These are phyloP conservation scores for Columba guinea DNA, from an alignment of 2,797 vertebrate species.

Conservation along the genomic window DNA sequence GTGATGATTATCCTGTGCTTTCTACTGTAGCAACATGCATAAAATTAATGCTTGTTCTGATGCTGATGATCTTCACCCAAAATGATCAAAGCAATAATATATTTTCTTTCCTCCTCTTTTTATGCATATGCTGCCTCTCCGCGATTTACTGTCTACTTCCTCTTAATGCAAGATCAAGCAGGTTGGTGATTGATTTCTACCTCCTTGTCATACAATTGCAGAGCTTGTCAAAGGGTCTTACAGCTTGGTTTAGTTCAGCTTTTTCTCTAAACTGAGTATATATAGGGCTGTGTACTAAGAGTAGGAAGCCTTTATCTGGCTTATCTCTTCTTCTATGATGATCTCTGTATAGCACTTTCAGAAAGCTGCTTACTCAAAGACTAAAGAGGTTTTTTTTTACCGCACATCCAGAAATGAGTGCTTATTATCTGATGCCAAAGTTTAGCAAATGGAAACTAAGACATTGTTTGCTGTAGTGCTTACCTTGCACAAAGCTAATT, in stretches of 20 bases:
- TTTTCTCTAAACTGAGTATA: background rate
- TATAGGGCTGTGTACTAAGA: background rate
- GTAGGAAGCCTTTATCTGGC: constrained; percentile 33
- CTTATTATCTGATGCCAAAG: background rate
- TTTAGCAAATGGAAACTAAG: background rate
- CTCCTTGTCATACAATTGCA: constrained; percentile 51
- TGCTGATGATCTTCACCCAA: constrained; percentile 59
- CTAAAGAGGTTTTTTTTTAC: background rate
- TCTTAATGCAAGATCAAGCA: constrained; percentile 92
- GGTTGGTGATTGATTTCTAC: constrained; percentile 86
- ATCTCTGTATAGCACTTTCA: background rate
- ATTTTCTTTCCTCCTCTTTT: constrained; percentile 78
- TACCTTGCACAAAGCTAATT: background rate
- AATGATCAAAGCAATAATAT: constrained; percentile 79
- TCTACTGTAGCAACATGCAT: background rate
- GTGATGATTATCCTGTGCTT: background rate
- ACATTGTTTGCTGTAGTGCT: background rate
- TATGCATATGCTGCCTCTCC: constrained; percentile 82
- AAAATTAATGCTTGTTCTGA: constrained; percentile 49
- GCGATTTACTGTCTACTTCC: constrained; percentile 82
- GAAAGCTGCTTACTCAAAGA: background rate
- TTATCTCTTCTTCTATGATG: background rate
- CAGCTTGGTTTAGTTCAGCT: background rate
- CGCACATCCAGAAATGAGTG: background rate
- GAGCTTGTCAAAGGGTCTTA: constrained; percentile 39